Evolutionary conservation across 2,888 invertebrate genomes (phyloP).

Genomic region (Drosophila atripex): DNA sequence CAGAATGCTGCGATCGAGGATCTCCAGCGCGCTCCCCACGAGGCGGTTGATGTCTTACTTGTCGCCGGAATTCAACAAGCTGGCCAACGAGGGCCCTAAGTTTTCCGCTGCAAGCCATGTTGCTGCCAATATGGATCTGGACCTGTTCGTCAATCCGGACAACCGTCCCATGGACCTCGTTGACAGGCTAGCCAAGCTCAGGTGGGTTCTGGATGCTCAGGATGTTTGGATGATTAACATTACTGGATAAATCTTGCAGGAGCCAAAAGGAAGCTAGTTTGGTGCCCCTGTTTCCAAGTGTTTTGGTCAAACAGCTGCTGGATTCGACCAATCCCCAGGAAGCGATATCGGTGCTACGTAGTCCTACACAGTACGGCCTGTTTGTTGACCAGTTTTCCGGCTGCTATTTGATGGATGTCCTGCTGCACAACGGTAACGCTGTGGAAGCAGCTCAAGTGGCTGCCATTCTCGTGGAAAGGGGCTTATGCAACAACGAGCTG

Average conservation of each 20-base stretch:
- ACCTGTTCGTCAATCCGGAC: conserved; percentile 62
- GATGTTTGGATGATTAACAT: not conserved
- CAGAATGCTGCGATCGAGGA: conserved; percentile 51
- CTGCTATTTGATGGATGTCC: conserved; percentile 91
- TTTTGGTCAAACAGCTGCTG: conserved; percentile 63
- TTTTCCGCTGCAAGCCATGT: conserved; percentile 4
- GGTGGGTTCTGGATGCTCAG: conserved; percentile 46
- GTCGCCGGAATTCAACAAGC: conserved; percentile 56
- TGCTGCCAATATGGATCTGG: conserved; percentile 48
- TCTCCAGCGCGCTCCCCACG: conserved; percentile 29
- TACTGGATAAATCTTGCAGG: conserved; percentile 20
- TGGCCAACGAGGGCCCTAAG: conserved; percentile 47
- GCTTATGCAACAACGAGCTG: conserved; percentile 91
- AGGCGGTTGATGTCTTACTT: conserved; percentile 61
- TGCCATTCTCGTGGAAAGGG: conserved; percentile 93
- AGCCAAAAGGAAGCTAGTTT: conserved; percentile 56
- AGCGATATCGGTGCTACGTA: conserved; percentile 89
- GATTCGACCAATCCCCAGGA: conserved; percentile 84
- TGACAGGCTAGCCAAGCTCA: conserved; percentile 53
- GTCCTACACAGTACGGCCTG: conserved; percentile 94
- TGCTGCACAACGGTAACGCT: conserved; percentile 88
- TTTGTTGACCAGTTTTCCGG: conserved; percentile 93
- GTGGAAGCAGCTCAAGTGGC: conserved; percentile 91
- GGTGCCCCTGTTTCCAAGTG: conserved; percentile 59
- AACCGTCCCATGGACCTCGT: conserved; percentile 58